Percentiles rank a stretch among this genome's conserved stretches.
These are phyloP conservation scores for Caerostris darwini DNA, from an alignment of 1,140 invertebrate genomes.

Conservation along the genomic window DNA sequence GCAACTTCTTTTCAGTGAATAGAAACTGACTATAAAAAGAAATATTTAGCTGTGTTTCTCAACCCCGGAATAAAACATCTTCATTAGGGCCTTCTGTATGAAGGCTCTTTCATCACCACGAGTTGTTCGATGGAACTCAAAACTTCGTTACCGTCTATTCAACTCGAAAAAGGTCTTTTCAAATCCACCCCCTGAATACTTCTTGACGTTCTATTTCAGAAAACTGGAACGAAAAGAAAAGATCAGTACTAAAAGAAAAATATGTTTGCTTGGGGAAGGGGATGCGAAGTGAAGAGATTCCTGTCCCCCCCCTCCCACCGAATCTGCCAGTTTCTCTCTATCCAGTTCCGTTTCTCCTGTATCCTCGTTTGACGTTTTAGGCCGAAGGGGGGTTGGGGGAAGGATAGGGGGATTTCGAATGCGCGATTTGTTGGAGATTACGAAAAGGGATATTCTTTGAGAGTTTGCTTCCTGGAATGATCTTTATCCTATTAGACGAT, in stretches of 20 bases:
- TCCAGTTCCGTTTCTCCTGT: not conserved
- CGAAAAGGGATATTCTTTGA: not conserved
- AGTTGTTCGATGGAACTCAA: not conserved
- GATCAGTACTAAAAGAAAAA: slow-evolving; percentile 29
- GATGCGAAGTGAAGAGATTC: not conserved
- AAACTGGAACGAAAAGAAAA: slow-evolving; percentile 7
- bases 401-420: not conserved
- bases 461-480: not conserved
- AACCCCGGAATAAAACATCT: slow-evolving; percentile 9
- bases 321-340: slow-evolving; percentile 15
- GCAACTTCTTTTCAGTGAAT: not conserved
- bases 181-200: slow-evolving; percentile 40
- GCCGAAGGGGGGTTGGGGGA: not conserved
- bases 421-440: slow-evolving; percentile 37
- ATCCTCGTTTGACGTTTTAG: slow-evolving; percentile 11
- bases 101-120: not conserved
- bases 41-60: slow-evolving; percentile 33
- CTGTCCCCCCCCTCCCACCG: not conserved
- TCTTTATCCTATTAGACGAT: slow-evolving; percentile 44
- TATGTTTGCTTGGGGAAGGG: slow-evolving; percentile 22
- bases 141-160: slow-evolving; percentile 53
- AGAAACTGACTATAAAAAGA: not conserved
- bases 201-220: slow-evolving; percentile 36
- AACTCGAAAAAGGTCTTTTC: slow-evolving; percentile 50
- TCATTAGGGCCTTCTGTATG: slow-evolving; percentile 1